Base-by-base conservation (phyloP, 64 coral and sea anemone genomes). In the Exaiptasia diaphana region DNA sequence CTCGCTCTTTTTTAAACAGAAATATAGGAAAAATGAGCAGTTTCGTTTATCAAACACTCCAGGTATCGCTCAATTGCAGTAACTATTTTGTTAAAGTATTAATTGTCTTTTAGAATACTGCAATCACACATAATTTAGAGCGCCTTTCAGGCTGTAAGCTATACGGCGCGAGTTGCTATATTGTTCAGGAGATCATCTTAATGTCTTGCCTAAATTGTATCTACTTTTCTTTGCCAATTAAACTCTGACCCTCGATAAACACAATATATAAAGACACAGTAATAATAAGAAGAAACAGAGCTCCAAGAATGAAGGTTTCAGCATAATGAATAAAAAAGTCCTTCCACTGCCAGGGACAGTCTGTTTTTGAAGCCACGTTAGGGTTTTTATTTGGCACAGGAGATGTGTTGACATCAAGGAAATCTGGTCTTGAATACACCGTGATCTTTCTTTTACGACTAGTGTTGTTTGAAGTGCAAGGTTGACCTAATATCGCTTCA, bases 201-300 rank as follows among this genome's bases (percentile, higher is more conserved):
- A 12, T 18, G 30, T 36, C 73, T 76, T 55, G 12, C 14, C 48
- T 9, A 38, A 34, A 5, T 56, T 18, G 0, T 35, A 21, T 83
- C 41, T 20, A 29, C 65, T 54, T 53, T 15, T 69, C 45, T 41
- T 84, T 84, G 14, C 36, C 68, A 43, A 84, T 72, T 41, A 84
- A 84, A 58, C 81, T 84, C 32, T 84, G 64, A 20, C 81, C 41
- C 71, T 84, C 81, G 54, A 84, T 36, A 39, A 84, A 73, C 0
- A 84, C 68, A 41, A 84, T 84, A 18, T 84, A 84, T 7, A 84
- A 21, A n/a, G 81, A 73, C 13, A 84, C 67, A 43, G 81, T 45
- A 5, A 84, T 40, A 12, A 73, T 56, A 32, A 84, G 44, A 5
- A 84, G 60, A 32, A 68, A 68, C 59, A 84, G 44, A 72, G 50